Evolutionary conservation across 1,140 invertebrate genomes (phyloP), one percentile per base, ranked within the genome.

Genomic region (Micrasema longulum): DNA sequence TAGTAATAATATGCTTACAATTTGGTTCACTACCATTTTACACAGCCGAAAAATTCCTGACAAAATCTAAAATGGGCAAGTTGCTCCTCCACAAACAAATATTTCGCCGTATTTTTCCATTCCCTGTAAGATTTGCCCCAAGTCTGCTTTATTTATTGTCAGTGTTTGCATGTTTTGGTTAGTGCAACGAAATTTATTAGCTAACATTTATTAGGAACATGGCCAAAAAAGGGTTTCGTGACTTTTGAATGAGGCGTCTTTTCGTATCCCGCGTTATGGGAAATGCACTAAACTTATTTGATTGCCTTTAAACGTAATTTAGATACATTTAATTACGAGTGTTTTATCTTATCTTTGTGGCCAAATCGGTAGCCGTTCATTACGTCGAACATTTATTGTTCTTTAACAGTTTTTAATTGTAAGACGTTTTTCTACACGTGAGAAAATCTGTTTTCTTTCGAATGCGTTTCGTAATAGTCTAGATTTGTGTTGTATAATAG

Each of bases 131-230:
- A 10, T 26, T 53, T 53, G 12, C 1, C 5, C 23, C 7, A 22
- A 53, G 50, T 26, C 16, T 38, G 55, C 36, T 41, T 14, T 41
- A 35, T 41, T 60, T 60, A 60, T 60, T 3, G 12, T 6, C n/a
- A 4, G 9, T 38, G 31, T 60, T 41, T 16, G 35, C 36, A 22
- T 41, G 14, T 60, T 60, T 52, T 23, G 20, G 20, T 18, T 36
- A 14, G 55, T 60, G n/a, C 16, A 14, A 16, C 55, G 31, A 60
- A 38, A 60, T 60, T 52, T 52, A 52, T 45, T 45, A n/a, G 10
- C 12, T 31, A 35, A 53, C 11, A 12, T 23, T n/a, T 26, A 53
- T n/a, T 53, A 53, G 26, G 50, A n/a, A 53, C 50, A 53, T 11
- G 23, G n/a, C 14, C 10, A 23, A 31, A 45, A 53, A 31, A 35